These are phyloP conservation scores for Hyles lineata DNA, from an alignment of 2,888 invertebrate genomes.

Conservation along the genomic window DNA sequence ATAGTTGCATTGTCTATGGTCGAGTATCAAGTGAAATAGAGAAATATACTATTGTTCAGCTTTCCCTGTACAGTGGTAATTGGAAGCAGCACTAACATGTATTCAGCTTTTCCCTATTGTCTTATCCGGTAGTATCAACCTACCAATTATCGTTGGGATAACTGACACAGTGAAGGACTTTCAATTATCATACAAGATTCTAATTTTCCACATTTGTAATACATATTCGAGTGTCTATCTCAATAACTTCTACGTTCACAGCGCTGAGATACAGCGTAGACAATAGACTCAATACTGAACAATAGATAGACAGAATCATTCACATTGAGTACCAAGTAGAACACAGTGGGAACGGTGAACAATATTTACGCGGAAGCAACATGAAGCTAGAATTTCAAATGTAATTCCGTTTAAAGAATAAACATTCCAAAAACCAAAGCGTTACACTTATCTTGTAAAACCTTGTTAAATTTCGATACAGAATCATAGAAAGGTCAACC, in stretches of 20 bases:
- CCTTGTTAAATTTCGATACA: not conserved
- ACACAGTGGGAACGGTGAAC: not conserved
- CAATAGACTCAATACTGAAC: too few relatives aligned
- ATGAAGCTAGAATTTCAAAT: constrained; percentile 1
- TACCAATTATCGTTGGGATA: constrained; percentile 6
- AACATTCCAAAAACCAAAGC: not conserved
- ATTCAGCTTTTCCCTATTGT: constrained; percentile 12
- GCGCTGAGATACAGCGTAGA: not conserved
- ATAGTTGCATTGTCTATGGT: not conserved
- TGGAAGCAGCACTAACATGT: not conserved
- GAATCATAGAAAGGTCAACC: not conserved
- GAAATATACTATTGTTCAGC: not conserved
- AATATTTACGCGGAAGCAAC: not conserved
- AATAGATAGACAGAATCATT: not conserved
- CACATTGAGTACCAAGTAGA: not conserved
- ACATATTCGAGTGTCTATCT: not conserved
- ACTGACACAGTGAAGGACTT: not conserved
- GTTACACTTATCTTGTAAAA: not conserved
- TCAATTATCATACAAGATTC: not conserved
- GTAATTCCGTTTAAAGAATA: not conserved
- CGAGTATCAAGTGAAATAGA: not conserved
- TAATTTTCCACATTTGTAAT: not conserved
- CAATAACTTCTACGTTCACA: not conserved
- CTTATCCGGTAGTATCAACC: not conserved
- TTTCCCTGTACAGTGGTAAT: not conserved